These are phyloP conservation scores for Campylorhamphus procurvoides DNA, from an alignment of 2,113 vertebrate genomes.

Conservation along the genomic window DNA sequence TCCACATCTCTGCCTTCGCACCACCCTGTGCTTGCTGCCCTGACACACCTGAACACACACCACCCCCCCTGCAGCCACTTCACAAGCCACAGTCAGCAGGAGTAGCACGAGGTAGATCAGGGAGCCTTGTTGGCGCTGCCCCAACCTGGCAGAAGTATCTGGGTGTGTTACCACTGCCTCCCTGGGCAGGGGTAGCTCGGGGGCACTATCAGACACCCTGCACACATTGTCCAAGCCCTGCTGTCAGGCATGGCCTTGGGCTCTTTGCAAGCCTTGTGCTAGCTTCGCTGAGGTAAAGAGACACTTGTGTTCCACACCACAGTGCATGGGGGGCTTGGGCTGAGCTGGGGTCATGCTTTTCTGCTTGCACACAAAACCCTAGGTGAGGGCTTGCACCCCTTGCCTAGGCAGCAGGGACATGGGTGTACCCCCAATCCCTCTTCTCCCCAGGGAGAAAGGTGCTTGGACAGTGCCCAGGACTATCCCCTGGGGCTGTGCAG, in stretches of 20 bases:
- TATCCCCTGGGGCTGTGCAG: not conserved
- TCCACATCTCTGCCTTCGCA: not conserved
- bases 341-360: accelerated
- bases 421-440: not conserved
- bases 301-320: not conserved
- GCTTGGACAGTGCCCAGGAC: not conserved
- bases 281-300: not conserved
- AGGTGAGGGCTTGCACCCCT: accelerated
- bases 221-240: accelerated
- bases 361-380: not conserved
- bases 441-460: not conserved
- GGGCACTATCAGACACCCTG: not conserved
- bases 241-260: accelerated
- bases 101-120: accelerated
- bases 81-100: not conserved
- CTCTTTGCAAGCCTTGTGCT: not conserved
- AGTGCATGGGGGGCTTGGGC: accelerated
- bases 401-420: not conserved
- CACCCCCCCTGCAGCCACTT: not conserved
- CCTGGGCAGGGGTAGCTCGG: not conserved
- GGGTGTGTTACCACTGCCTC: not conserved
- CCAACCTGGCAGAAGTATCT: accelerated
- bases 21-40: not conserved
- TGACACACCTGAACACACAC: accelerated
- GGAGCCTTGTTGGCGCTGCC: not conserved